Evolutionary conservation across 2,113 vertebrate species (phyloP), one percentile per base, ranked within the genome.

Genomic region (Zosterops japonicus): DNA sequence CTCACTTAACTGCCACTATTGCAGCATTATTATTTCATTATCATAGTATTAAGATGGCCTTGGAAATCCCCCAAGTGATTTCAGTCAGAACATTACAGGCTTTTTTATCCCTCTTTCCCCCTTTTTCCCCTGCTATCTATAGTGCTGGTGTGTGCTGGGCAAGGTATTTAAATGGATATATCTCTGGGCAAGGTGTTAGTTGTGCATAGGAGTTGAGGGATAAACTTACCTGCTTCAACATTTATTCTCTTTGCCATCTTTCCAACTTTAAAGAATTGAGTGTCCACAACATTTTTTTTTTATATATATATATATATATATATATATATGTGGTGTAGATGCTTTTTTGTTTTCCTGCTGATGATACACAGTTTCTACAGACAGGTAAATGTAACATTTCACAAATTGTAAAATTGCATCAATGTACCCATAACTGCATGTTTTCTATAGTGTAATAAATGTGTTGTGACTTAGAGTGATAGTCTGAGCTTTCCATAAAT

Each of bases 391-490:
- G 3, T 61, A 53, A 35, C 9, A 35, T 76, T 63, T 63, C 36
- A 53, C 12, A 46, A 50, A 33, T 65, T 53, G 19, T 39, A 29
- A 72, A 64, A 42, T 46, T 21, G 8, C 22, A 44, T 79, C 36
- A n/a, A 2, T 14, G 24, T 44, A 65, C 31, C 15, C 7, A 6
- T 50, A 44, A 68, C 46, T 75, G 12, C 46, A 19, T 55, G 6
- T 35, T 52, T 19, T 61, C 14, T 31, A 2, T 36, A 4, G 22
- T 47, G 11, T 6, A 49, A 9, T 7, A 21, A 18, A 11, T 6
- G 11, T 28, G 11, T 53, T 0, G 0, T 44, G 28, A 44, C 31
- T 28, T 78, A 18, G 21, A 49, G 27, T 60, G 12, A 6, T 52
- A 10, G 4, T 25, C 3, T 70, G 50, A 64, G 11, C 4, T 57